Conservation (phyloP, 2,113 vertebrate species). For the Corythornis vintsioides region DNA sequence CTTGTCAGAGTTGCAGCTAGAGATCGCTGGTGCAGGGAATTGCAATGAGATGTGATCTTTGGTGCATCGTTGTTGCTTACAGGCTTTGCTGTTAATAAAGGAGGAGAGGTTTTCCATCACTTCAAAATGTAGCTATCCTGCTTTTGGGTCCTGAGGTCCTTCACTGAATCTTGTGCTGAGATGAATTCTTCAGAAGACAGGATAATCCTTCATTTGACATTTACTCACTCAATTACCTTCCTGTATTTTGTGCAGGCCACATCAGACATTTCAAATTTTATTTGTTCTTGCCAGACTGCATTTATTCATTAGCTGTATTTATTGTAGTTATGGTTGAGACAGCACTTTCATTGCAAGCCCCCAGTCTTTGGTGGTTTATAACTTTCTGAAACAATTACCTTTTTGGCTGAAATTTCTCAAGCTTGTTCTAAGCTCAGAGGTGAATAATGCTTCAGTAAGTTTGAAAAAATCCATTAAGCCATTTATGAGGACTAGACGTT, state of each 20-base stretch:
- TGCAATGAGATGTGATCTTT: conserved; percentile 1
- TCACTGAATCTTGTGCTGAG: conserved; percentile 33
- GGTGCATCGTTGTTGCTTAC: not conserved
- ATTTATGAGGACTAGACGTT: conserved; percentile 68
- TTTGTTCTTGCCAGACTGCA: conserved; percentile 71
- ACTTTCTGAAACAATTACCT: conserved; percentile 74
- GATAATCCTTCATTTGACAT: conserved; percentile 65
- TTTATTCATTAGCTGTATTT: conserved; percentile 74
- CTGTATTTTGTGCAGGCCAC: conserved; percentile 54
- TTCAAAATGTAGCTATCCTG: not conserved
- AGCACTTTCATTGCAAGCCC: conserved; percentile 64
- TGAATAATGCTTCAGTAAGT: conserved; percentile 71
- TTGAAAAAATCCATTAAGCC: conserved; percentile 72
- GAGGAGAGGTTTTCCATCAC: conserved; percentile 38
- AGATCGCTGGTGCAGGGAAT: not conserved
- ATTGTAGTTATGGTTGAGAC: conserved; percentile 72
- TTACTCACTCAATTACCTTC: conserved; percentile 71
- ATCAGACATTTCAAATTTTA: conserved; percentile 63
- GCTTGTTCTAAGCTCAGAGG: conserved; percentile 68
- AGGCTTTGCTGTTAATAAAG: conserved; percentile 2
- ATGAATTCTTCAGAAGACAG: conserved; percentile 54
- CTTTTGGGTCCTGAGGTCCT: conserved; percentile 37
- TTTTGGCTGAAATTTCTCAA: conserved; percentile 73
- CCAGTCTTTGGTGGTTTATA: conserved; percentile 74
- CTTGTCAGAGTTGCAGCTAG: not conserved